Conservation (phyloP, 2,797 vertebrate genomes). For the Smutsia temminckii region DNA sequence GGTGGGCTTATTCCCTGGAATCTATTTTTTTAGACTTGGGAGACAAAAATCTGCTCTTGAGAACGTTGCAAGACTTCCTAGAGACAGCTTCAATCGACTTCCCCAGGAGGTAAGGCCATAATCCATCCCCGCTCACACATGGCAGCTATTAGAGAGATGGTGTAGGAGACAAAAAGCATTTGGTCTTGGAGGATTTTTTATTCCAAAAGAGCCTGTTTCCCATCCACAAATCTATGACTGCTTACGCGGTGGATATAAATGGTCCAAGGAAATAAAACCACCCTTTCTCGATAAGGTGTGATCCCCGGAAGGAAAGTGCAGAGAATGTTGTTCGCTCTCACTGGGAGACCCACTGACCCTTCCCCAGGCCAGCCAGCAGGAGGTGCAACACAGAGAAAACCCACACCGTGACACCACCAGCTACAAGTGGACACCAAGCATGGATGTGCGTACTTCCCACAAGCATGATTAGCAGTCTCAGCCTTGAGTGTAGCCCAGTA, state of each 20-base stretch:
- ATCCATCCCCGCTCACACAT: conserved; percentile 60
- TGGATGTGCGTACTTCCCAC: accelerated
- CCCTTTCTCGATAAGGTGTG: neutral
- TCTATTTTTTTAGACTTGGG: neutral
- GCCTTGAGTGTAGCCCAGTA: neutral
- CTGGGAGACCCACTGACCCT: neutral
- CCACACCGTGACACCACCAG: neutral
- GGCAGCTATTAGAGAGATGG: conserved; percentile 71
- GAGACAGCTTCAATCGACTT: conserved; percentile 17
- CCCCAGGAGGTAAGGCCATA: neutral
- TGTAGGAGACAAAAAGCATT: conserved; percentile 53
- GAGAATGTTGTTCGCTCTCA: neutral
- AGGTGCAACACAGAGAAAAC: neutral
- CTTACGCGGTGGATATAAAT: neutral
- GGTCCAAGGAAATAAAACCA: neutral
- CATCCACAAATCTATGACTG: conserved; percentile 50
- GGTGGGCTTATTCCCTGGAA: neutral
- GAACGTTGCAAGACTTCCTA: neutral
- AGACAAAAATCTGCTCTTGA: conserved; percentile 5
- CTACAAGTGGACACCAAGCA: accelerated
- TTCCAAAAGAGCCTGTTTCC: conserved; percentile 64
- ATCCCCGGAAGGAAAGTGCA: accelerated
- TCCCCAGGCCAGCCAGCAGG: neutral
- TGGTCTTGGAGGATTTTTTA: conserved; percentile 46
- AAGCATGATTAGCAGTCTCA: accelerated